These are phyloP conservation scores for Eumaeus atala DNA, from an alignment of 1,140 invertebrate species.

Conservation along the genomic window DNA sequence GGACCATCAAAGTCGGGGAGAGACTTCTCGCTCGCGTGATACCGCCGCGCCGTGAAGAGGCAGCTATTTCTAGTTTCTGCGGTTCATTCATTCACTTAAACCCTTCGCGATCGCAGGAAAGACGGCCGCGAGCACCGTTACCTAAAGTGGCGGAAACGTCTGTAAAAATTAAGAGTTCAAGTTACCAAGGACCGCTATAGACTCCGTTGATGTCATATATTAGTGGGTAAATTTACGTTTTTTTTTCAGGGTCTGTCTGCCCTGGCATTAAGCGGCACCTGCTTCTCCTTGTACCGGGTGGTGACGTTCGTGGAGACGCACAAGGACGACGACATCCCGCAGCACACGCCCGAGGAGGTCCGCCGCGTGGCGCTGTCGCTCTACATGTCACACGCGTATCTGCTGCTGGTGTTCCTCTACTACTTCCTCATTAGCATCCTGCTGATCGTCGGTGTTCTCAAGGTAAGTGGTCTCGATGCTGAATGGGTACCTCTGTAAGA, in stretches of 20 bases:
- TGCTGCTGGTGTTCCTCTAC: slow-evolving; percentile 44
- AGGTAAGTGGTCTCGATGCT: slow-evolving; percentile 30
- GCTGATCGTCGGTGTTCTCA: slow-evolving; percentile 50
- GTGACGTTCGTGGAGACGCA: slow-evolving; percentile 34
- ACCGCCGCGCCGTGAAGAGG: too few species aligned
- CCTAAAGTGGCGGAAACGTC: too few species aligned
- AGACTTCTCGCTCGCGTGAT: too few species aligned
- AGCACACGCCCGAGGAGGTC: slow-evolving; percentile 38
- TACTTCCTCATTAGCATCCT: slow-evolving; percentile 45
- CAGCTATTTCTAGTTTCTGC: too few species aligned
- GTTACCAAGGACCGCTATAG: too few species aligned
- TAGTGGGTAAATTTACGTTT: not conserved
- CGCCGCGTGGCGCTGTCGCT: slow-evolving; percentile 33
- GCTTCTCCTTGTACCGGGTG: slow-evolving; percentile 42
- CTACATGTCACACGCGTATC: slow-evolving; percentile 46
- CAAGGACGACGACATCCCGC: slow-evolving; percentile 21
- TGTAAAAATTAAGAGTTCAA: too few species aligned
- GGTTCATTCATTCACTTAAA: too few species aligned
- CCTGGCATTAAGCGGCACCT: slow-evolving; percentile 25
- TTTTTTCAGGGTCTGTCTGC: slow-evolving; percentile 40
- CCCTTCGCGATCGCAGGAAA: too few species aligned
- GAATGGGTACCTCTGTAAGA: not conserved
- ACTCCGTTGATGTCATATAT: too few species aligned
- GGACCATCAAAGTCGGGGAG: too few species aligned
- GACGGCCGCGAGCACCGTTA: too few species aligned